Percentiles rank a stretch among this genome's conserved stretches.
phyloP scores from a whole-genome alignment of 2,888 invertebrate species.

The Prosapia bicincta region DNA sequence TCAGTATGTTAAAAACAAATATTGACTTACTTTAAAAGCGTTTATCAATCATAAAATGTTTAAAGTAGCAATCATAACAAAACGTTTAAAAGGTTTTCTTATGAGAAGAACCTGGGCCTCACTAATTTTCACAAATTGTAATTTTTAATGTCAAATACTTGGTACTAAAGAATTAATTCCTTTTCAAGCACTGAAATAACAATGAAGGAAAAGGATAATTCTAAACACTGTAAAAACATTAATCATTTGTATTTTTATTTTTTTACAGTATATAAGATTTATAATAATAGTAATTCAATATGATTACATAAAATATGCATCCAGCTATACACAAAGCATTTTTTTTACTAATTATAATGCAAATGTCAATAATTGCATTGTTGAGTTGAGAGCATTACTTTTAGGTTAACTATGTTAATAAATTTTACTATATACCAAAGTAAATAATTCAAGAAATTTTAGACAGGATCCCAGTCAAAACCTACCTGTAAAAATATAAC shows the following conservation, averaged over 20 bases:
- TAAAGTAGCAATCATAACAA: too few relatives aligned
- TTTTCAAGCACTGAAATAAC: too few relatives aligned
- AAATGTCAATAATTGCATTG: slow-evolving; percentile 21
- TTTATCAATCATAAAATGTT: too few relatives aligned
- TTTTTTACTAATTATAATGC: neutral
- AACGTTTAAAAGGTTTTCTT: too few relatives aligned
- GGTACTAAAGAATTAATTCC: too few relatives aligned
- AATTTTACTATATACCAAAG: neutral
- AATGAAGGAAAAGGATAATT: neutral
- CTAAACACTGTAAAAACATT: neutral
- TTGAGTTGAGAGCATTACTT: neutral
- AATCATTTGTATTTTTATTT: neutral
- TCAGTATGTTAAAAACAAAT: too few relatives aligned
- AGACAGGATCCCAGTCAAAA: too few relatives aligned
- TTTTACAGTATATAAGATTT: neutral
- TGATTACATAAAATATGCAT: slow-evolving; percentile 15
- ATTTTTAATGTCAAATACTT: too few relatives aligned
- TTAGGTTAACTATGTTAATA: neutral
- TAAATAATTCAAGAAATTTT: neutral
- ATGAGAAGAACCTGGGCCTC: too few relatives aligned
- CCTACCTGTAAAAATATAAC: too few relatives aligned
- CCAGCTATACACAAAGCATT: slow-evolving; percentile 24
- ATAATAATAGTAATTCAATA: neutral
- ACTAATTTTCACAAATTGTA: too few relatives aligned
- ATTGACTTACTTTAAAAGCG: too few relatives aligned